phyloP scores from a whole-genome alignment of 2,113 vertebrate genomes.

The Casuarius casuarius region DNA sequence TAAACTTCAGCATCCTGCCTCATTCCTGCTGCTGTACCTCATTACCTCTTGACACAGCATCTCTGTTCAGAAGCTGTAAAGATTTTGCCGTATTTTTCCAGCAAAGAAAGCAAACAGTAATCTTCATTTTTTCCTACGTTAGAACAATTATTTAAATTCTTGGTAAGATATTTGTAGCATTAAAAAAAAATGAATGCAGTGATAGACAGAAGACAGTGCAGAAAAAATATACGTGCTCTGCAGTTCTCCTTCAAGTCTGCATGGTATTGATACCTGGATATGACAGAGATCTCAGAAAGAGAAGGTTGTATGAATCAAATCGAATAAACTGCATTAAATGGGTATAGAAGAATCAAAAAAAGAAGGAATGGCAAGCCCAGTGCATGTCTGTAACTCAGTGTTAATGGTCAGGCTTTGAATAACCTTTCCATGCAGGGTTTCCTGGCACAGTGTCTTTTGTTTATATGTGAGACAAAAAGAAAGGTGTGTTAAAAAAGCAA shows the following conservation, averaged over 20 bases:
- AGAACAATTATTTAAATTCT: neutral
- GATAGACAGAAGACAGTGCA: neutral
- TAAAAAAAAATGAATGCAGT: neutral
- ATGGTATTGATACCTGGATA: neutral
- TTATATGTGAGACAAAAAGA: neutral
- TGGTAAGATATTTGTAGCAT: neutral
- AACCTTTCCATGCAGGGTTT: neutral
- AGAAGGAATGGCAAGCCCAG: neutral
- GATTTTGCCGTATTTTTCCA: neutral
- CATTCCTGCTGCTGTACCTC: neutral
- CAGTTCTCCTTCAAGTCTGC: neutral
- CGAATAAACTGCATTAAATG: neutral
- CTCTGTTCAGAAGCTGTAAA: neutral
- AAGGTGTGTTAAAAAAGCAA: neutral
- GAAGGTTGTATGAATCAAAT: neutral
- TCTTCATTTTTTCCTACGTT: neutral
- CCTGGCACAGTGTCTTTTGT: neutral
- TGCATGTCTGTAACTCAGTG: neutral
- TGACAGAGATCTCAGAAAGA: neutral
- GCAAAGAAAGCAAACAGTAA: neutral
- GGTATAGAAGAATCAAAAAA: neutral
- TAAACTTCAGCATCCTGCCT: neutral
- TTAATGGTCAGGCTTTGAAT: neutral
- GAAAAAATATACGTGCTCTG: rapidly evolving
- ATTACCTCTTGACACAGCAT: neutral